Conservation (phyloP, 2,797 vertebrate species). For the Chelon auratus region DNA sequence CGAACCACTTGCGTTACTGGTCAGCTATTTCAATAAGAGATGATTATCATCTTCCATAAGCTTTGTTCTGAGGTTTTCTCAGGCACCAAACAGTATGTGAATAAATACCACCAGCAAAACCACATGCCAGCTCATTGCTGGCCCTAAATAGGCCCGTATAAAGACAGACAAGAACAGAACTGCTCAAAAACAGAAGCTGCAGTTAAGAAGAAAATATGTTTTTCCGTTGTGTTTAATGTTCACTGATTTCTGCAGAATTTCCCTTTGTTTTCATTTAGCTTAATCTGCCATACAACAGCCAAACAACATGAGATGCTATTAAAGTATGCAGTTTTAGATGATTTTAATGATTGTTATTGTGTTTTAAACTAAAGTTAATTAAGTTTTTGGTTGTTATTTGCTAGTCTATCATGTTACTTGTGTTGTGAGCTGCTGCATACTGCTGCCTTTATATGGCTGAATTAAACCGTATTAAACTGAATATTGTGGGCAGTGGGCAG, state of each 20-base stretch:
- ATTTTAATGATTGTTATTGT: too few relatives aligned
- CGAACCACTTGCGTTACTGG: constrained; percentile 41
- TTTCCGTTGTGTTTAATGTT: constrained; percentile 42
- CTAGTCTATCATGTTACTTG: not conserved
- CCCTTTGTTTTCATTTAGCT: constrained; percentile 3
- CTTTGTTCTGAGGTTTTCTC: constrained; percentile 54
- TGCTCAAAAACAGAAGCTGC: constrained; percentile 27
- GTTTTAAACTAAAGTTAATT: not conserved
- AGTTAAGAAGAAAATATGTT: constrained; percentile 3
- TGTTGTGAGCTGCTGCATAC: not conserved
- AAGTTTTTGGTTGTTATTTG: not conserved
- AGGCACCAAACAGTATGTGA: constrained; percentile 34
- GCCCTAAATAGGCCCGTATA: constrained; percentile 29
- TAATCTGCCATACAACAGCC: not conserved
- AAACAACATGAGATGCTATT: not conserved
- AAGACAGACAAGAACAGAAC: constrained; percentile 22
- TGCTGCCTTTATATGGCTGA: not conserved
- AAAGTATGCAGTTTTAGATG: not conserved
- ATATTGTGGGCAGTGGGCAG: not conserved
- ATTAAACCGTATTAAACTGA: not conserved
- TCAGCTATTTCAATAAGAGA: constrained; percentile 68
- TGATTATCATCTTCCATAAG: constrained; percentile 60
- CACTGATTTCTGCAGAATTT: not conserved
- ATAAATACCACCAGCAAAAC: constrained; percentile 44
- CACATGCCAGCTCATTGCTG: constrained; percentile 37